Percentiles rank a stretch among this genome's conserved stretches.
These are phyloP conservation scores for Vidua macroura DNA, from an alignment of 2,113 vertebrate genomes.

Conservation along the genomic window DNA sequence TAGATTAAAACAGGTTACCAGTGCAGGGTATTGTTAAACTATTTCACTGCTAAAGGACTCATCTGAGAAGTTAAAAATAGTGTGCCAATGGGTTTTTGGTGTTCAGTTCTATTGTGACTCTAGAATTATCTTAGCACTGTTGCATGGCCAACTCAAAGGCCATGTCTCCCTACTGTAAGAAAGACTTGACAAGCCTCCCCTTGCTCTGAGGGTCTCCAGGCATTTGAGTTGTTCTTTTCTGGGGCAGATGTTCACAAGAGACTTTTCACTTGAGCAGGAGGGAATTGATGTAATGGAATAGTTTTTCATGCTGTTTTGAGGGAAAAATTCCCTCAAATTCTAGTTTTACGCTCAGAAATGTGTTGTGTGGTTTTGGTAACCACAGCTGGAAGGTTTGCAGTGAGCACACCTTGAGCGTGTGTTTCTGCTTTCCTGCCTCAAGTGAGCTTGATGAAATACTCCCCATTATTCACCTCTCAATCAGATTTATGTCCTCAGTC, in stretches of 20 bases:
- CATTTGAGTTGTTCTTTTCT: background rate
- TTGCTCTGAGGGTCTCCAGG: background rate
- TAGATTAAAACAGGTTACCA: background rate
- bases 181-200: background rate
- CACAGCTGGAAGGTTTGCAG: background rate
- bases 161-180: accelerated
- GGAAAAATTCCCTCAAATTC: background rate
- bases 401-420: background rate
- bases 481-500: constrained; percentile 1
- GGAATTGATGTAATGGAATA: background rate
- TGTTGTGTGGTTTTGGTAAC: background rate
- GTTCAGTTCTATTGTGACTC: background rate
- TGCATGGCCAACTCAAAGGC: background rate
- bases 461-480: background rate
- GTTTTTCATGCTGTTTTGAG: background rate
- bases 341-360: background rate
- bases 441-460: background rate
- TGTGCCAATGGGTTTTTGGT: background rate
- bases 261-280: background rate
- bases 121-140: background rate
- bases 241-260: background rate
- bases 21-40: background rate
- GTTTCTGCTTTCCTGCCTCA: background rate
- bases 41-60: background rate
- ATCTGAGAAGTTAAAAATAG: background rate